A percentile compares a stretch with the other conserved stretches of the same genome.
These are phyloP conservation scores for Leptosomus discolor DNA, from an alignment of 2,113 vertebrate species.

Conservation along the genomic window DNA sequence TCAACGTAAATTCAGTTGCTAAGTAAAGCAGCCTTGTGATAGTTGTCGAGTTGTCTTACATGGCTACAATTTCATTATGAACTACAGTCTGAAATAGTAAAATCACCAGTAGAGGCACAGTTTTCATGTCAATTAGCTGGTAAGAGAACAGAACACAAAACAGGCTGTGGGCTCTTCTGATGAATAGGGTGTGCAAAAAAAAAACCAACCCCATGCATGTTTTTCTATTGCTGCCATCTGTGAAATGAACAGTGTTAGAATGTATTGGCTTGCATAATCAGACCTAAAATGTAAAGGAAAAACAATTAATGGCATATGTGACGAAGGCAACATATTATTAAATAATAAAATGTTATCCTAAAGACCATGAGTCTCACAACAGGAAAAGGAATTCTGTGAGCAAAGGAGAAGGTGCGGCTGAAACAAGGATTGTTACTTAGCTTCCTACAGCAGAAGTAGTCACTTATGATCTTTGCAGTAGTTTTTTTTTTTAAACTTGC, in stretches of 20 bases:
- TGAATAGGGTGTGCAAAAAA: background rate
- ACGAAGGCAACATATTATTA: no score
- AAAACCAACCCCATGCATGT: background rate
- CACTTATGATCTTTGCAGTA: fast-evolving
- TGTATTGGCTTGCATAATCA: background rate
- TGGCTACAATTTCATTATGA: background rate
- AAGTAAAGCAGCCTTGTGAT: background rate
- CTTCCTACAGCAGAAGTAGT: background rate
- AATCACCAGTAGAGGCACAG: background rate
- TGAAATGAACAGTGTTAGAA: background rate
- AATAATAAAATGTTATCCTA: no score
- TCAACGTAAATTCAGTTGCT: background rate
- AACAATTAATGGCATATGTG: background rate
- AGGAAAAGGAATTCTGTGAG: background rate
- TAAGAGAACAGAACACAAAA: background rate
- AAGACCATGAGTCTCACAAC: background rate
- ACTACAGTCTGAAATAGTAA: background rate
- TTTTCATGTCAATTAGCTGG: background rate
- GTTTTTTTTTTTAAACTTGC: background rate
- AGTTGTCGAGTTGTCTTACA: background rate
- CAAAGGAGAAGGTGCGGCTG: background rate
- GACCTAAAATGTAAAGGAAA: background rate
- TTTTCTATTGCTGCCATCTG: background rate
- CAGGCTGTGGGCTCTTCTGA: background rate
- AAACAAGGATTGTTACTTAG: background rate